Evolutionary conservation across 2,797 vertebrate species (phyloP).

Genomic region (Helicolenus hilgendorfi): DNA sequence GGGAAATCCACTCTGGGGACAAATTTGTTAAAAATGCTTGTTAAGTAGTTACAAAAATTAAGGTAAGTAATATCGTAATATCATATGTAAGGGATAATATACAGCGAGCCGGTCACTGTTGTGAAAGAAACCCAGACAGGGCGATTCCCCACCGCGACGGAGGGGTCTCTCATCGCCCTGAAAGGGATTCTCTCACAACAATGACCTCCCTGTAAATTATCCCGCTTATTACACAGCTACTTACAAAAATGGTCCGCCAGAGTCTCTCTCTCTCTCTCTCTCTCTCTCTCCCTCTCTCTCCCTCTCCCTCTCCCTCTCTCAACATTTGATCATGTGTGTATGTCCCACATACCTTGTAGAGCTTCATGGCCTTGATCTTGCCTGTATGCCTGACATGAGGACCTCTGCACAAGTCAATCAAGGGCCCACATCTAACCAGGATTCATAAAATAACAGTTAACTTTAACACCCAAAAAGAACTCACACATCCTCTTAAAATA

Average conservation of each 20-base stretch:
- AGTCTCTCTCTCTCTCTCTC: too few relatives aligned
- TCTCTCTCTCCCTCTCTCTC: too few relatives aligned
- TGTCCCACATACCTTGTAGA: constrained; percentile 92
- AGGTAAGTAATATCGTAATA: neutral
- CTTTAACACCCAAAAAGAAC: accelerated
- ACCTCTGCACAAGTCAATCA: constrained; percentile 97
- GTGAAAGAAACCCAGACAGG: too few relatives aligned
- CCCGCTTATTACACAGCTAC: too few relatives aligned
- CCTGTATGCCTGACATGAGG: constrained; percentile 98
- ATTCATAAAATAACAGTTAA: neutral
- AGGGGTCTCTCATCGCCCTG: too few relatives aligned
- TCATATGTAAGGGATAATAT: too few relatives aligned
- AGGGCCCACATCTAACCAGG: constrained; percentile 91
- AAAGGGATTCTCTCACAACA: too few relatives aligned
- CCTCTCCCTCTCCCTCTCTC: too few relatives aligned
- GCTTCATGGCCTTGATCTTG: constrained; percentile 95
- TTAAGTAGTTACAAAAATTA: neutral
- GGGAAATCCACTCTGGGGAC: neutral
- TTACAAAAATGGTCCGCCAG: too few relatives aligned
- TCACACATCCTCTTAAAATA: neutral
- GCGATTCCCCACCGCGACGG: too few relatives aligned
- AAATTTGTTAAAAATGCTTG: neutral
- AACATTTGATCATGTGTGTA: neutral
- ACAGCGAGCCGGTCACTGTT: too few relatives aligned
- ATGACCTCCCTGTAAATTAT: too few relatives aligned